These are phyloP conservation scores for Macroramphosus scolopax DNA, from an alignment of 2,797 vertebrate species.

Conservation along the genomic window DNA sequence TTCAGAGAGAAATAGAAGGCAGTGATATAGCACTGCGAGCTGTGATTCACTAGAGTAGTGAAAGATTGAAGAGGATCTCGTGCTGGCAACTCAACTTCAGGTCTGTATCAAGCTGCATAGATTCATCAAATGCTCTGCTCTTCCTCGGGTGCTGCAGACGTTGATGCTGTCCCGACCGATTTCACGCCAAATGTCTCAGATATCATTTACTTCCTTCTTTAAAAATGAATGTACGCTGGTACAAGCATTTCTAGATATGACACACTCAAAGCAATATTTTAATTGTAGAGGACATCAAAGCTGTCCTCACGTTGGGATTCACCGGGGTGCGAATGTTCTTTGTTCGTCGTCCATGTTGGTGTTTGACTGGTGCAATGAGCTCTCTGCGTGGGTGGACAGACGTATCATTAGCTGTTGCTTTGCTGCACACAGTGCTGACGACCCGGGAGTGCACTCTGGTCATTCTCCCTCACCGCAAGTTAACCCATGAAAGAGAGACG, in stretches of 20 bases:
- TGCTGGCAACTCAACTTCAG: slow-evolving; percentile 29
- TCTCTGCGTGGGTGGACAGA: too few species aligned
- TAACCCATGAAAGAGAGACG: slow-evolving; percentile 1
- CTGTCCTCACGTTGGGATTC: too few species aligned
- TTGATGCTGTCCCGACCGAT: slow-evolving; percentile 10
- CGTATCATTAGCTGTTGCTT: too few species aligned
- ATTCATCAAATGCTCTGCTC: slow-evolving; percentile 34
- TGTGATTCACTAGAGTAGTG: slow-evolving; percentile 50
- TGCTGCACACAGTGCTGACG: too few species aligned
- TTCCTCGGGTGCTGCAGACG: slow-evolving; percentile 24
- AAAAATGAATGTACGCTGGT: slow-evolving; percentile 8
- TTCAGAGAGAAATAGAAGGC: slow-evolving; percentile 26
- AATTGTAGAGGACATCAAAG: too few species aligned
- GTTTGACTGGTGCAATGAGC: too few species aligned
- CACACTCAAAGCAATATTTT: too few species aligned
- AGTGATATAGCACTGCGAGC: slow-evolving; percentile 23
- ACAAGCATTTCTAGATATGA: too few species aligned
- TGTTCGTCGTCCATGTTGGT: too few species aligned
- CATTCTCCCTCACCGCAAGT: too few species aligned
- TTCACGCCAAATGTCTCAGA: slow-evolving; percentile 17
- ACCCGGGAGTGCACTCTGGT: too few species aligned
- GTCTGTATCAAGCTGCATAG: slow-evolving; percentile 16
- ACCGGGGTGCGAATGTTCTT: too few species aligned
- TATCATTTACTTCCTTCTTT: slow-evolving; percentile 8
- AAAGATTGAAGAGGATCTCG: slow-evolving; percentile 51